phyloP scores from a whole-genome alignment of 2,797 vertebrate genomes.

The Micropoecilia bifurca region DNA sequence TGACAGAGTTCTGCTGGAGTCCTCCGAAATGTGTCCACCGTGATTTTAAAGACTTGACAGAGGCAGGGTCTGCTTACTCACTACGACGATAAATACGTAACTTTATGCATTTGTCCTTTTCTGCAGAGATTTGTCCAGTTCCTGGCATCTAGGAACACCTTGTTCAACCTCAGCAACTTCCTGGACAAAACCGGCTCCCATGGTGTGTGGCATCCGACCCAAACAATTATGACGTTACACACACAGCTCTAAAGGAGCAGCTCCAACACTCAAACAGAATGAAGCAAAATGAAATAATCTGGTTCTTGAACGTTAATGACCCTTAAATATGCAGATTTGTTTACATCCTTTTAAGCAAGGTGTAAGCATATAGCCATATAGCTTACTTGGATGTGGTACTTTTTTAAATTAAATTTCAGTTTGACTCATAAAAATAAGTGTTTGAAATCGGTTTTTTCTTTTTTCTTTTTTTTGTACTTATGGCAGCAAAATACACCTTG shows the following conservation, averaged over 20 bases:
- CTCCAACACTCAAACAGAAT: background rate
- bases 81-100: background rate
- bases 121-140: conserved; percentile 96
- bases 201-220: conserved; percentile 80
- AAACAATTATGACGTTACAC: background rate
- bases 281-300: background rate
- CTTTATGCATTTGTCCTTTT: conserved; percentile 35
- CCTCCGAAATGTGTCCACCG: background rate
- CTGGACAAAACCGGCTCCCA: conserved; percentile 99
- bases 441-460: background rate
- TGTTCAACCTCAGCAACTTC: conserved; percentile 99
- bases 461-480: background rate
- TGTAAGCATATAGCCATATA: background rate
- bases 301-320: background rate
- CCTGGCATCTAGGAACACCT: conserved; percentile 96
- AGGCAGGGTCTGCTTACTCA: background rate
- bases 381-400: no score
- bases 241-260: background rate
- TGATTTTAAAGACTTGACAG: background rate
- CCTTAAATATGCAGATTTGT: background rate
- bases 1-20: background rate
- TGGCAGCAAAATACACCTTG: background rate
- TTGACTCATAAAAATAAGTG: background rate
- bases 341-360: background rate
- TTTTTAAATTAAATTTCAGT: background rate